Conservation (phyloP, 2,888 invertebrate genomes). For the Tachystola acroxantha region DNA sequence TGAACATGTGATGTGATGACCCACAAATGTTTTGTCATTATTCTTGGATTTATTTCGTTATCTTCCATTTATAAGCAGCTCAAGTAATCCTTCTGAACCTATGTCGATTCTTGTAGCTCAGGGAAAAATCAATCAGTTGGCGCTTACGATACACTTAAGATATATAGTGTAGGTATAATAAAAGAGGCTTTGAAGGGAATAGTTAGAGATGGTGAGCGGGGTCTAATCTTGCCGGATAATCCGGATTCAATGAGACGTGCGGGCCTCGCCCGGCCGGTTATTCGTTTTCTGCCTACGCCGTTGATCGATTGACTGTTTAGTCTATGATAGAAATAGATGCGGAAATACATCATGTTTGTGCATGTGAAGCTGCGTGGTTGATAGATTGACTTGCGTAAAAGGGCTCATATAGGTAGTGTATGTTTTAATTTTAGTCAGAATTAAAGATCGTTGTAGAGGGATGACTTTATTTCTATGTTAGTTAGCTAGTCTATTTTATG, state of each 20-base stretch:
- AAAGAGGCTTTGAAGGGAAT: slow-evolving; percentile 34
- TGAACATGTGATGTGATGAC: too few relatives aligned
- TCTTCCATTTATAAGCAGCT: too few relatives aligned
- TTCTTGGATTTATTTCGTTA: too few relatives aligned
- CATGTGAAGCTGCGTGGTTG: neutral
- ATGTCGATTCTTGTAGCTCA: too few relatives aligned
- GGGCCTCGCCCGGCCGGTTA: slow-evolving; percentile 20
- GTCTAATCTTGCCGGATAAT: slow-evolving; percentile 56
- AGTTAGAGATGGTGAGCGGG: slow-evolving; percentile 43
- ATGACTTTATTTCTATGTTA: too few relatives aligned
- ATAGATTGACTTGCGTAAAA: neutral
- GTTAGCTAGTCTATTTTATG: too few relatives aligned
- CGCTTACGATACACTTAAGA: slow-evolving; percentile 5
- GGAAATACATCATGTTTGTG: too few relatives aligned
- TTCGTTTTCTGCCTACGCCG: slow-evolving; percentile 19
- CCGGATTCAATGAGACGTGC: slow-evolving; percentile 54
- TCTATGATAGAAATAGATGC: slow-evolving; percentile 2
- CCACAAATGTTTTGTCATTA: too few relatives aligned
- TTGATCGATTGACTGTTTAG: slow-evolving; percentile 20
- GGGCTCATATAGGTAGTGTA: too few relatives aligned
- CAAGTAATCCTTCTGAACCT: too few relatives aligned
- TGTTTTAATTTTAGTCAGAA: too few relatives aligned
- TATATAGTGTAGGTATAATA: slow-evolving; percentile 25
- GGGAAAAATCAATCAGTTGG: slow-evolving; percentile 3
- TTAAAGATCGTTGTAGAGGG: too few relatives aligned